Percentiles rank a stretch among this genome's conserved stretches.
Conservation (phyloP, 2,888 invertebrate genomes). For the Amorpha juglandis region DNA sequence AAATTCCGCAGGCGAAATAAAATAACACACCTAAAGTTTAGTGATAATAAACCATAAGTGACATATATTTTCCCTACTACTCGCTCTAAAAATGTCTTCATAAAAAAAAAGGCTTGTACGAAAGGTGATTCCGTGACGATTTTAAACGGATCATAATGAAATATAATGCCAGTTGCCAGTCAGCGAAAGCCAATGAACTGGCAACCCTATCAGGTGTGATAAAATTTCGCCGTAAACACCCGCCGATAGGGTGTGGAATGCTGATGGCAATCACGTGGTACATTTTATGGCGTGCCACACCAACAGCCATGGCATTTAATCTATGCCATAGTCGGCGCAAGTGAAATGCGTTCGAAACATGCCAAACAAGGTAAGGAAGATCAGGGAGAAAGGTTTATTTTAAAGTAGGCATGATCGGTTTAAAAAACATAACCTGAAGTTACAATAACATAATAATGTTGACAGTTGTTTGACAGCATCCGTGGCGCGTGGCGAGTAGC, state of each 20-base stretch:
- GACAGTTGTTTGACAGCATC: no score
- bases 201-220: slow-evolving; percentile 49
- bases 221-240: slow-evolving; percentile 63
- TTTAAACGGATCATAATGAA: slow-evolving; percentile 11
- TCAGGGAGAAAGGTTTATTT: neutral
- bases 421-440: no score
- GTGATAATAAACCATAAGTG: no score
- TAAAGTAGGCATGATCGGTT: no score
- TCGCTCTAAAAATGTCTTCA: no score
- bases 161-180: neutral
- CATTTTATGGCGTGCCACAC: slow-evolving; percentile 52
- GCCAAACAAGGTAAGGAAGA: neutral
- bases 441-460: no score
- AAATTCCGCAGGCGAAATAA: no score
- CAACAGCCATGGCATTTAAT: slow-evolving; percentile 44
- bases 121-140: no score
- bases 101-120: no score
- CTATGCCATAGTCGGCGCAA: slow-evolving; percentile 8
- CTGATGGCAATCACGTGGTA: slow-evolving; percentile 58
- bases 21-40: no score
- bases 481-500: no score
- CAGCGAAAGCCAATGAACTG: slow-evolving; percentile 7
- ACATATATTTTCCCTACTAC: no score
- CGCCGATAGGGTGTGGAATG: slow-evolving; percentile 56
- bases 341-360: slow-evolving; percentile 15